Base-by-base conservation (phyloP, 2,888 invertebrate species). In the Watsonalla binaria region DNA sequence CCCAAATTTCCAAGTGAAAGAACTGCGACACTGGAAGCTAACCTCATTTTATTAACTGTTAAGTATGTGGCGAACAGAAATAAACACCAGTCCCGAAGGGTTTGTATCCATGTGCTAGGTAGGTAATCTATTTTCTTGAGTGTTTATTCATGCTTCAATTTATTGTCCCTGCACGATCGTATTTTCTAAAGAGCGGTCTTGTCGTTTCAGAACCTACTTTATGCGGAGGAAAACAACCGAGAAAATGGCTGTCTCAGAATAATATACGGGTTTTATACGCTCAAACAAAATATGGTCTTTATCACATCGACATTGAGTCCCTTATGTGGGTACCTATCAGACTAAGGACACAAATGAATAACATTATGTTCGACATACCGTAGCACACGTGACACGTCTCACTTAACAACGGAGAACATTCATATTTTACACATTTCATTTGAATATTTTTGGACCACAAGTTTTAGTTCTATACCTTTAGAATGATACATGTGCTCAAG, bases 131-230 rank as follows among this genome's bases (percentile, higher is more conserved):
- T 76, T 74, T 72, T 64, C 68, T 64, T 57, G 70, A 76, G 74
- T 79, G 75, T 80, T 76, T 78, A 80, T 78, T 78, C 78, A 78
- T 74, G 73, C 69, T 70, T 71, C 78, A 76, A 80, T 80, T 80
- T 79, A 80, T 80, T 78, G 74, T 77, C 76, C 67, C 76, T 55
- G 57, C 66, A 76, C 76, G 76, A 73, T 70, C 76, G 79, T 80
- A 80, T 78, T 78, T 78, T 75, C 70, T 74, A 74, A 77, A 77
- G 66, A 66, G 69, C 68, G 65, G 70, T 74, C 74, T 74, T 77
- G 78, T 80, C 77, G 73, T 74, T 75, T 68, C 65, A 74, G 71
- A 74, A 77, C 74, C 73, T 72, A 69, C 68, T 77, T 77, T 78
- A 73, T 74, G 72, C 70, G 67, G 60, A 63, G 66, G 66, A 66